Base-by-base conservation (phyloP, 2,113 vertebrate genomes). In the Xiphophorus couchianus region DNA sequence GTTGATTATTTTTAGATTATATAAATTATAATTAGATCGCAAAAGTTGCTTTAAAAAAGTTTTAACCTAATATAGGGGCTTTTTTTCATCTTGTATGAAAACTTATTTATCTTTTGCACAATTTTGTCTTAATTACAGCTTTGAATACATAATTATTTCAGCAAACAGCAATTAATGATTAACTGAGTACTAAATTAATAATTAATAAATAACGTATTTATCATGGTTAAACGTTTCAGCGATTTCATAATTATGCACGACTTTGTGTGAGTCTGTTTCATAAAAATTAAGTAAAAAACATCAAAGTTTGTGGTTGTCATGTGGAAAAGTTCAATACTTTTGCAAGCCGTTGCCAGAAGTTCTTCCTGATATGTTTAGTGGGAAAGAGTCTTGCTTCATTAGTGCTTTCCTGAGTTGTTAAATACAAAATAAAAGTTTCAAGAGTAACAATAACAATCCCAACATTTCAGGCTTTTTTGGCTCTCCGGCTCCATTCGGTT, bases 381-480 rank as follows among this genome's bases (percentile, higher is more conserved):
- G 84, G 68, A 73, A 74, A 72, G 78, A 39, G 66, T 79, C 80
- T 82, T 81, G 83, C 74, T 82, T 83, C 61, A 54, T 69, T 80
- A 74, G 84, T 69, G 88, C 91, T 95, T 97, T 97, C 96, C 97
- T 97, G 96, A 97, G 96, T 95, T 96, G 94, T 96, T 95, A 95
- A 94, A 96, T 94, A 95, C 93, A 93, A 90, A 89, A 91, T 66
- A 51, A 81, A 84, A 82, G 37, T 77, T 85, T 80, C 80, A 83
- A 58, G 10, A 80, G 76, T 83, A 78, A 82, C 63, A 86, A 89
- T 90, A 85, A 28, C 86, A 92, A 81, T 73, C 48, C 30, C 69
- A 44, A 35, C 62, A 62, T 70, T 80, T 70, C 68, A 88, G 39
- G 10, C 60, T 64, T 85, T 72, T 82, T 78, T 58, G 67, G 58